Base-by-base conservation (phyloP, 2,113 vertebrate genomes). In the Zosterops borbonicus region DNA sequence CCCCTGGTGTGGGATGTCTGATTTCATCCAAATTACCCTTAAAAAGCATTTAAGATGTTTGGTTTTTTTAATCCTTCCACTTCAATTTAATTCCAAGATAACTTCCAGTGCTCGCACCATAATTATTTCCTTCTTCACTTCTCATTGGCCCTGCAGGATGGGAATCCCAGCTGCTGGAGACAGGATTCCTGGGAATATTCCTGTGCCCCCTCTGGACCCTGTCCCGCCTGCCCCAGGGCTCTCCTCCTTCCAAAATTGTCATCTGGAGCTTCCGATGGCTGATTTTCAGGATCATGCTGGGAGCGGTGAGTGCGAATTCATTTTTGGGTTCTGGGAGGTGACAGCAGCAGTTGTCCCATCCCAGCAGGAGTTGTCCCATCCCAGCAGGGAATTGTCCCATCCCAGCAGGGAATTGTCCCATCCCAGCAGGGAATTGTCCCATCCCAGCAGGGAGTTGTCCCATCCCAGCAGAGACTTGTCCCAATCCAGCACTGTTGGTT, bases 211-310 rank as follows among this genome's bases (percentile, higher is more conserved):
- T 99, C 25, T 99, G 99, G 99, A 99, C 95, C 19, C 95, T 99
- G 78, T 98, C 98, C 42, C 97, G 69, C 31, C 90, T 99, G 67
- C 98, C 99, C 42, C 94, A 7, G 9, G 59, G 52, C 63, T 98
- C 98, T 4, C 99, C 99, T 14, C 98, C 99, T 0, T 99, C 99
- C 71, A 63, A 42, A 19, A 92, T 99, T 25, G 97, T 98, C 94
- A 97, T 99, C 92, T 99, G 99, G 99, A 98, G 96, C n/a, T 99
- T 99, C 93, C 98, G 99, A 8, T 99, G 99, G 99, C 99, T 99
- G n/a, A 99, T 99, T 14, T 99, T 99, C 94, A 98, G 99, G 94
- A 99, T 99, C 98, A 99, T 99, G 99, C 98, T 99, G 0, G 99
- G 99, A 89, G 99, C 99, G 31, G 99, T 99, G 95, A 98, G 99